These are phyloP conservation scores for Autographa gamma DNA, from an alignment of 2,888 invertebrate genomes.

Conservation along the genomic window DNA sequence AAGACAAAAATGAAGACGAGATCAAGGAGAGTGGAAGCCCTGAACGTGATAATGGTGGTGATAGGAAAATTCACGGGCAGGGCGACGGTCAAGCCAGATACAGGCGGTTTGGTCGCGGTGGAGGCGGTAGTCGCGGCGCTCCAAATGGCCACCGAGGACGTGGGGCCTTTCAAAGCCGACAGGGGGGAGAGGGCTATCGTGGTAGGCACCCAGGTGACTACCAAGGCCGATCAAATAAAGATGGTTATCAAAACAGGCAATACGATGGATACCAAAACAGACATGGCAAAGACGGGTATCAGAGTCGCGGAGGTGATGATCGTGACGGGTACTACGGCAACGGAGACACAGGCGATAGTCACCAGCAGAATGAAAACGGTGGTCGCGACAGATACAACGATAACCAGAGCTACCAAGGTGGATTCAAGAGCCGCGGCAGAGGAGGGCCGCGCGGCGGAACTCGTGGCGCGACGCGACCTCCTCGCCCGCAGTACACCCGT, in stretches of 20 bases:
- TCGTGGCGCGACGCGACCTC: conserved; percentile 66
- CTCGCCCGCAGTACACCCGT: conserved; percentile 77
- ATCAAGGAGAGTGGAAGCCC: conserved; percentile 78
- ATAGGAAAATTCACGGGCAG: conserved; percentile 79
- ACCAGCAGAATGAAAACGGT: conserved; percentile 85
- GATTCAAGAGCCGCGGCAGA: conserved; percentile 88
- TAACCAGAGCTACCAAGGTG: conserved; percentile 86
- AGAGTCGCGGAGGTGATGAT: conserved; percentile 71
- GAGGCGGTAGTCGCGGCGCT: conserved; percentile 71
- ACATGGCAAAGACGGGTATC: conserved; percentile 75
- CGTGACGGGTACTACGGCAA: conserved; percentile 79
- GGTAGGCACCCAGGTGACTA: conserved; percentile 74
- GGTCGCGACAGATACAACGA: conserved; percentile 85
- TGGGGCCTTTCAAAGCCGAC: conserved; percentile 75
- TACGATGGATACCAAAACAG: conserved; percentile 79
- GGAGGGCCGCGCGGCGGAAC: conserved; percentile 78
- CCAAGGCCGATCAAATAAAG: conserved; percentile 74
- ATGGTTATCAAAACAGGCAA: conserved; percentile 77
- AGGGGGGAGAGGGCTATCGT: conserved; percentile 76
- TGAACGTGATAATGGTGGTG: conserved; percentile 75
- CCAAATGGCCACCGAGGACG: conserved; percentile 84
- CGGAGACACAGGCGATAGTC: conserved; percentile 80
- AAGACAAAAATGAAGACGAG: conserved; percentile 73
- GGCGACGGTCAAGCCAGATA: conserved; percentile 81
- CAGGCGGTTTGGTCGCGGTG: conserved; percentile 77